These are phyloP conservation scores for Sapayoa aenigma DNA, from an alignment of 2,113 vertebrate species.

Conservation along the genomic window DNA sequence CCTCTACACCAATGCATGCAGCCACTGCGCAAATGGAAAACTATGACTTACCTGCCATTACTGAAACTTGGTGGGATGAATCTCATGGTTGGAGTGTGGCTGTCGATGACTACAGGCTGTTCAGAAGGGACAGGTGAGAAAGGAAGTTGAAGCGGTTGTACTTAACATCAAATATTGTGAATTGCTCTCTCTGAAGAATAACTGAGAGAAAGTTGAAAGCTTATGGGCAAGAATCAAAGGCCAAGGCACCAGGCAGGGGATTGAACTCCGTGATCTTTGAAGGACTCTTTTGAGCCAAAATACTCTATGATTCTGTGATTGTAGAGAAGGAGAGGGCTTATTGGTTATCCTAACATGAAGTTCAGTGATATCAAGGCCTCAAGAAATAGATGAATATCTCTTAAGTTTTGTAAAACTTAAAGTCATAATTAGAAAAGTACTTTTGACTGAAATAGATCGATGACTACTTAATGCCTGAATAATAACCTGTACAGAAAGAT, in stretches of 20 bases:
- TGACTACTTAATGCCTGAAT: neutral
- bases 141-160: neutral
- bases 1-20: neutral
- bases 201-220: neutral
- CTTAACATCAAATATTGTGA: neutral
- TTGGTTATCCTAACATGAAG: neutral
- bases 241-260: neutral
- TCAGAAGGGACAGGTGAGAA: neutral
- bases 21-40: neutral
- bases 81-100: neutral
- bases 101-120: neutral
- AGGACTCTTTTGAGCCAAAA: neutral
- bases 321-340: neutral
- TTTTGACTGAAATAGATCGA: neutral
- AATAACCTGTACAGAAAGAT: neutral
- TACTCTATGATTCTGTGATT: too few relatives aligned
- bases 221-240: neutral
- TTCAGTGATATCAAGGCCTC: neutral
- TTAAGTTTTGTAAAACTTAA: neutral
- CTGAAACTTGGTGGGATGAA: neutral
- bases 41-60: fast-evolving
- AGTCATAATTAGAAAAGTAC: neutral
- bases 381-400: neutral
- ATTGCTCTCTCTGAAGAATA: neutral
- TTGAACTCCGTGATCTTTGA: neutral